phyloP scores from a whole-genome alignment of 2,888 invertebrate species.

The Oithona nana region DNA sequence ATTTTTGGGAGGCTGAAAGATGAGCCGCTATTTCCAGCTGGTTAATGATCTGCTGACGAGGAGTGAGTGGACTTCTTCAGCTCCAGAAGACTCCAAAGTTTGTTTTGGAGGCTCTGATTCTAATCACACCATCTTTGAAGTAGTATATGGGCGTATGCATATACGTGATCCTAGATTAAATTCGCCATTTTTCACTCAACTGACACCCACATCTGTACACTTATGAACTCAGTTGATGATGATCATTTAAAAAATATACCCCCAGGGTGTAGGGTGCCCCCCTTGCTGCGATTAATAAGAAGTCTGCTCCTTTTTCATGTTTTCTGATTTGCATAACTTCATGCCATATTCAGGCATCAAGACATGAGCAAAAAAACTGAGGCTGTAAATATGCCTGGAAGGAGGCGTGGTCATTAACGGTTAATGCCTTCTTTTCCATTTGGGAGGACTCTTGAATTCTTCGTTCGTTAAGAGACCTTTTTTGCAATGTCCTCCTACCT shows the following conservation, averaged over 20 bases:
- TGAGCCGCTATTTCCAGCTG: not conserved
- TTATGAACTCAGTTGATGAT: too few species aligned
- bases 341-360: not conserved
- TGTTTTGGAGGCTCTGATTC: not conserved
- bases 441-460: too few species aligned
- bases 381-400: not conserved
- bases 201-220: not conserved
- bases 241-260: too few species aligned
- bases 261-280: too few species aligned
- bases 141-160: not conserved
- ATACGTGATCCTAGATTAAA: not conserved
- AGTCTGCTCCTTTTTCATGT: not conserved
- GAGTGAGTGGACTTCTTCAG: not conserved
- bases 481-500: too few species aligned
- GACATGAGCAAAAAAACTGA: not conserved
- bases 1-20: not conserved
- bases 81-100: not conserved
- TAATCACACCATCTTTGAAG: not conserved
- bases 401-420: not conserved
- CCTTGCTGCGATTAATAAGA: not conserved
- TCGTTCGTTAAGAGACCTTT: too few species aligned
- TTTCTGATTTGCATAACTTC: not conserved
- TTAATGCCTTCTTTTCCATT: not conserved
- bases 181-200: not conserved
- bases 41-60: not conserved